These are phyloP conservation scores for Idaea straminata DNA, from an alignment of 2,888 invertebrate genomes.

Conservation along the genomic window DNA sequence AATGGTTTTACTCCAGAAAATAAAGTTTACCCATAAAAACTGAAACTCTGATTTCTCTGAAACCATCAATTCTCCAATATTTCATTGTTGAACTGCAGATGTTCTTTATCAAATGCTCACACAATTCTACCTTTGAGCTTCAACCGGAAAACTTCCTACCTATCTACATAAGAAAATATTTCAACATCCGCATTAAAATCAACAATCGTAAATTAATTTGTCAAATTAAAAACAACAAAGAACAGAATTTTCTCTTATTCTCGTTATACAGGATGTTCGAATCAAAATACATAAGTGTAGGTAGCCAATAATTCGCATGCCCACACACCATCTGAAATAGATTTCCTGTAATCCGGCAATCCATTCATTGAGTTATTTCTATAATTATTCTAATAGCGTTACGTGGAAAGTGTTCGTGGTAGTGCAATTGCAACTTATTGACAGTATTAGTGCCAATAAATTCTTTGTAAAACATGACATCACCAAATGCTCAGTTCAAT, in stretches of 20 bases:
- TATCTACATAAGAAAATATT: background rate
- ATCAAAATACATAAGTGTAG: constrained; percentile 26
- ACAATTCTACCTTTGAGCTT: background rate
- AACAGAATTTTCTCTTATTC: constrained; percentile 1
- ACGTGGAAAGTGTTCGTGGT: constrained; percentile 15
- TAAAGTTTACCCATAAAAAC: too few species aligned
- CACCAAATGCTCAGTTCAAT: background rate
- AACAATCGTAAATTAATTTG: constrained; percentile 4
- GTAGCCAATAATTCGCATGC: constrained; percentile 31
- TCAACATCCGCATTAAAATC: background rate
- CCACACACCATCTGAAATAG: constrained; percentile 40
- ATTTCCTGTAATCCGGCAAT: constrained; percentile 42
- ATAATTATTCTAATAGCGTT: constrained; percentile 28
- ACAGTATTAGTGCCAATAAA: background rate
- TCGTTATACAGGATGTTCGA: constrained; percentile 37
- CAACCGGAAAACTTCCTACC: background rate
- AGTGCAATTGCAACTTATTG: constrained; percentile 15
- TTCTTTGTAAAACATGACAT: background rate
- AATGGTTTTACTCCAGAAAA: too few species aligned
- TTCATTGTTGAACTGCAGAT: too few species aligned
- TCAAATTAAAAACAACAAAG: constrained; percentile 9
- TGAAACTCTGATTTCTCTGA: too few species aligned
- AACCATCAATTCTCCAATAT: too few species aligned
- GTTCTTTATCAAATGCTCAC: too few species aligned
- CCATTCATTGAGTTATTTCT: constrained; percentile 31